A percentile compares a stretch with the other conserved stretches of the same genome.
Evolutionary conservation across 2,113 vertebrate species (phyloP).

Genomic region (Egretta garzetta): DNA sequence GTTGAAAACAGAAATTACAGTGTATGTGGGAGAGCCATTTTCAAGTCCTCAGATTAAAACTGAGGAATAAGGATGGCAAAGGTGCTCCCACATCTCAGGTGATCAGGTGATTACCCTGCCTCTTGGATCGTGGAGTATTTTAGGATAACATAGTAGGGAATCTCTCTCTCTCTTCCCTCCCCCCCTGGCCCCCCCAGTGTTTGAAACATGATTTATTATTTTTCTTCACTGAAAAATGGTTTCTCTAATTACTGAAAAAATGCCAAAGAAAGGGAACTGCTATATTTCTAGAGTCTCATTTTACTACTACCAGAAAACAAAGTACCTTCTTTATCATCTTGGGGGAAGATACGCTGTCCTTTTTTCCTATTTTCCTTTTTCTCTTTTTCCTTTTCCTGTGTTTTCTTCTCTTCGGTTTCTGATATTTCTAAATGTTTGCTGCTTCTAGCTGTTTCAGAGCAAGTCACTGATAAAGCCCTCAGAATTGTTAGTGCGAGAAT

Average conservation of each 20-base stretch:
- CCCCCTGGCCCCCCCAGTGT: neutral
- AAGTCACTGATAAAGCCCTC: conserved; percentile 46
- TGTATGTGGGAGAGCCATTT: neutral
- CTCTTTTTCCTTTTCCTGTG: neutral
- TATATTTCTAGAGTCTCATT: neutral
- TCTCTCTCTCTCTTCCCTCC: neutral
- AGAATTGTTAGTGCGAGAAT: neutral
- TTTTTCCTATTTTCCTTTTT: conserved; percentile 10
- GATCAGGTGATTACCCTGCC: neutral
- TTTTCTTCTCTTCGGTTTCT: neutral
- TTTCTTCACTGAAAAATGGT: neutral
- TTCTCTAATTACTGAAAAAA: neutral
- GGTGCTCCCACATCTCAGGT: neutral
- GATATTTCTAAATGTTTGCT: neutral
- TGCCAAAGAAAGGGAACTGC: neutral
- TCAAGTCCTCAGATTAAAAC: neutral
- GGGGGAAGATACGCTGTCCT: neutral
- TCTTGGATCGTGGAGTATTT: accelerated
- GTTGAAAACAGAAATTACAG: neutral
- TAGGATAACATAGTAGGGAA: neutral
- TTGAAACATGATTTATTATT: neutral
- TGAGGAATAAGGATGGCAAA: neutral
- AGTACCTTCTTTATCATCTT: conserved; percentile 37
- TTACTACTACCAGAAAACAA: neutral
- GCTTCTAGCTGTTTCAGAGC: neutral